Percentiles rank a stretch among this genome's conserved stretches.
These are phyloP conservation scores for Atta cephalotes DNA, from an alignment of 1,140 invertebrate genomes.

Conservation along the genomic window DNA sequence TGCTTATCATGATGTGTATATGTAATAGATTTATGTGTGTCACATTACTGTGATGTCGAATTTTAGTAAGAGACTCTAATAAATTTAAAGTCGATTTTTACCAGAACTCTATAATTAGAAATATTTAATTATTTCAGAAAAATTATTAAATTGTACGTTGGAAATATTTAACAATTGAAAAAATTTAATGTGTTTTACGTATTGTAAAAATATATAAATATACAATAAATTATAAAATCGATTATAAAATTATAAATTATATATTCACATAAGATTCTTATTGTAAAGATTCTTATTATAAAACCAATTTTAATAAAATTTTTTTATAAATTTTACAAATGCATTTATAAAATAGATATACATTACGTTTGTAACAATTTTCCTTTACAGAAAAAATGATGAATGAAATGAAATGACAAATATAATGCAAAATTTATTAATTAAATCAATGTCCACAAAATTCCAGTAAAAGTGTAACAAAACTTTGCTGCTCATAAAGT, in stretches of 20 bases:
- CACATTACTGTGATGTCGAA: background rate
- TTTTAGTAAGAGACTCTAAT: background rate
- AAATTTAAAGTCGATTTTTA: slow-evolving; percentile 7
- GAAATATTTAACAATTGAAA: background rate
- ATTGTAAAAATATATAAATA: background rate
- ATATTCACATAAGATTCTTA: too few relatives aligned
- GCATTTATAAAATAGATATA: background rate
- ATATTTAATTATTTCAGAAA: slow-evolving; percentile 3
- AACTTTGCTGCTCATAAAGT: too few relatives aligned
- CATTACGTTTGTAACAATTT: too few relatives aligned
- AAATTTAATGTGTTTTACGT: background rate
- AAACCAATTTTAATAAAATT: background rate
- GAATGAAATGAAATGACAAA: too few relatives aligned
- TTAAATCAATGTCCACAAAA: too few relatives aligned
- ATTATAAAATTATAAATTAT: too few relatives aligned
- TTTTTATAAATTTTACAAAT: background rate
- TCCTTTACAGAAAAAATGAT: too few relatives aligned
- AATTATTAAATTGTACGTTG: background rate
- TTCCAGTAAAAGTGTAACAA: too few relatives aligned
- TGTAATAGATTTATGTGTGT: background rate
- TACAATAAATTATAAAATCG: too few relatives aligned
- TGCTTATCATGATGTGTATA: background rate
- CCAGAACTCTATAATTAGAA: background rate
- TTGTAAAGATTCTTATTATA: background rate
- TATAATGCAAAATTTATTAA: too few relatives aligned